Conservation (phyloP, 64 coral and sea anemone genomes). For the Porites lutea region DNA sequence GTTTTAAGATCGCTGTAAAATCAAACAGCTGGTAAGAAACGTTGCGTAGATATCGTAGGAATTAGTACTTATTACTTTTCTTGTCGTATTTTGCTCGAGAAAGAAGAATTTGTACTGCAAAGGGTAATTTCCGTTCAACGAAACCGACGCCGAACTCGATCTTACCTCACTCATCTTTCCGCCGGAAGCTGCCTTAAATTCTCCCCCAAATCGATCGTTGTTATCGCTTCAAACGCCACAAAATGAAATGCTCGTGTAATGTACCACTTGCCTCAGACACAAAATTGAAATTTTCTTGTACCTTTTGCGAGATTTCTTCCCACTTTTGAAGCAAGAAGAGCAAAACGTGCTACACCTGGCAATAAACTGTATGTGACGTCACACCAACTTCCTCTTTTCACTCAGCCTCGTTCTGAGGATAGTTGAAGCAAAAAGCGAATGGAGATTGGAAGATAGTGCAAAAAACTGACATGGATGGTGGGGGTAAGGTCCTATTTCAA, state of each 20-base stretch:
- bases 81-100: neutral
- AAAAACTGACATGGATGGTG: no score
- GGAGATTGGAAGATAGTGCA: no score
- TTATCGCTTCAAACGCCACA: neutral
- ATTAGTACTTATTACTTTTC: neutral
- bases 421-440: no score
- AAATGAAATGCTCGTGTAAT: neutral
- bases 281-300: neutral
- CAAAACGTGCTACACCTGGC: constrained; percentile 93
- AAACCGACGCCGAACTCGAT: constrained; percentile 58
- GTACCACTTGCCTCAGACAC: neutral
- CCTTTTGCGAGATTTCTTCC: constrained; percentile 40
- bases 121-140: constrained; percentile 22
- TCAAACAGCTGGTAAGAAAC: neutral
- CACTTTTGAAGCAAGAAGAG: constrained; percentile 34
- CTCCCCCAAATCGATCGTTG: neutral
- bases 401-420: neutral
- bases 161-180: constrained; percentile 86
- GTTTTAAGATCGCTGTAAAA: constrained; percentile 14
- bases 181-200: constrained; percentile 82
- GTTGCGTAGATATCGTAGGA: neutral
- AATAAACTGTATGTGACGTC: constrained; percentile 93
- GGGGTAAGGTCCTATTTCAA: no score
- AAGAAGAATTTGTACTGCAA: neutral
- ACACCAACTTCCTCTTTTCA: constrained; percentile 79